A percentile compares a stretch with the other conserved stretches of the same genome.
Conservation (phyloP, 1,140 invertebrate genomes). For the Caenorhabditis latens region DNA sequence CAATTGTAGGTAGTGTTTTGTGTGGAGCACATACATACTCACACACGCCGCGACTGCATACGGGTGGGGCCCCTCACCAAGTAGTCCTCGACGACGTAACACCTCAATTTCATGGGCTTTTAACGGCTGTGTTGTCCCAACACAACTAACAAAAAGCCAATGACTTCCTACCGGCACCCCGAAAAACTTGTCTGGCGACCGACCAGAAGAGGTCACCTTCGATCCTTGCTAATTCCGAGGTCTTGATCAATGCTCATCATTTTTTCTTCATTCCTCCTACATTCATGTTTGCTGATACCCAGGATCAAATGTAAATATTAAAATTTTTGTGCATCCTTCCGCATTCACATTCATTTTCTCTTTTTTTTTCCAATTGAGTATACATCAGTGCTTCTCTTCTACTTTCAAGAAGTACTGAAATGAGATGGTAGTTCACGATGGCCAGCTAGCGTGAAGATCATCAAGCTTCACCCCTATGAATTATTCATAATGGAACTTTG, state of each 20-base stretch:
- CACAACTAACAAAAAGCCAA: conserved; percentile 50
- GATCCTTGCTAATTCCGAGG: background rate
- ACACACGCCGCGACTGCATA: background rate
- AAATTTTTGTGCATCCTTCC: conserved; percentile 46
- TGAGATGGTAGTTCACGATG: background rate
- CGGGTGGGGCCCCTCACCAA: background rate
- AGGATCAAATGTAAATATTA: conserved; percentile 53
- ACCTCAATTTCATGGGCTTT: conserved; percentile 56
- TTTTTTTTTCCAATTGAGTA: conserved; percentile 45
- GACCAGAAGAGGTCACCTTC: conserved; percentile 34
- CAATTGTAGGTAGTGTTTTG: conserved; percentile 55
- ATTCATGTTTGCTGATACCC: conserved; percentile 44
- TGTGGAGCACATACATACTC: conserved; percentile 14
- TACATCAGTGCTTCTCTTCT: conserved; percentile 31
- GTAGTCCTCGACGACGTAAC: conserved; percentile 54
- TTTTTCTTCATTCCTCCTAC: background rate
- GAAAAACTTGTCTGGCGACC: conserved; percentile 42
- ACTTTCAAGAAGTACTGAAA: background rate
- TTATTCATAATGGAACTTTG: conserved; percentile 27
- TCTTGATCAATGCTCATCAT: conserved; percentile 18
- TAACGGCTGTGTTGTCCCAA: conserved; percentile 49
- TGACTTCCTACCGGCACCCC: conserved; percentile 15
- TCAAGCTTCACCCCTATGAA: conserved; percentile 24
- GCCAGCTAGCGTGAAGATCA: conserved; percentile 15
- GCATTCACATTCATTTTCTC: conserved; percentile 40